These are phyloP conservation scores for Linnaemya vulpina DNA, from an alignment of 2,888 invertebrate species.

Conservation along the genomic window DNA sequence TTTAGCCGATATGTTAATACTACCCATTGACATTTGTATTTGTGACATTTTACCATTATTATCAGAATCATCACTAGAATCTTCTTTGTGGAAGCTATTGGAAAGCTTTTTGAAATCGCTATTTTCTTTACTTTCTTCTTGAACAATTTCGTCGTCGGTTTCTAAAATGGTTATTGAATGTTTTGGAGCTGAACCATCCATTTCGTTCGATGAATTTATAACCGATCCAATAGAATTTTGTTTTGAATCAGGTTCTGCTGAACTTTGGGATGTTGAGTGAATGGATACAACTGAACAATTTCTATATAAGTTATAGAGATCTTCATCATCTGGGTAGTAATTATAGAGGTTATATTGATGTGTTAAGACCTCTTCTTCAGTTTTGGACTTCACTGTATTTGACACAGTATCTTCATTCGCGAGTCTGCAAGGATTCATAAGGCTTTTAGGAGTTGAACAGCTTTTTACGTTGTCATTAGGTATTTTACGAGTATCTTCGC, in stretches of 20 bases:
- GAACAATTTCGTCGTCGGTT: conserved; percentile 76
- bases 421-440: neutral
- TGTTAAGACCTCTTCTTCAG: neutral
- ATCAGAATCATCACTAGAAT: conserved; percentile 26
- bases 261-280: conserved; percentile 22
- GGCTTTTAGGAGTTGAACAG: neutral
- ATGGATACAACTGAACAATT: conserved; percentile 7
- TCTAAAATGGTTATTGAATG: conserved; percentile 80
- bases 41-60: conserved; percentile 66
- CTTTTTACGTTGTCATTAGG: neutral
- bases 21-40: conserved; percentile 76
- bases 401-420: conserved; percentile 35
- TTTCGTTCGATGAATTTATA: conserved; percentile 21
- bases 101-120: conserved; percentile 59
- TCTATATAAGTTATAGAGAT: conserved; percentile 18
- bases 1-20: conserved; percentile 81
- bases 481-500: conserved; percentile 35
- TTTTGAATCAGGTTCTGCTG: neutral
- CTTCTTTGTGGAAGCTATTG: conserved; percentile 53
- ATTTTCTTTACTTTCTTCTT: conserved; percentile 10
- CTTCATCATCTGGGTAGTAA: conserved; percentile 25
- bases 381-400: conserved; percentile 16
- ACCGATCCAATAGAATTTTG: conserved; percentile 6
- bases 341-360: neutral
- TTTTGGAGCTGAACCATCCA: conserved; percentile 70